These are phyloP conservation scores for Bombylius major DNA, from an alignment of 2,888 invertebrate genomes.

Conservation along the genomic window DNA sequence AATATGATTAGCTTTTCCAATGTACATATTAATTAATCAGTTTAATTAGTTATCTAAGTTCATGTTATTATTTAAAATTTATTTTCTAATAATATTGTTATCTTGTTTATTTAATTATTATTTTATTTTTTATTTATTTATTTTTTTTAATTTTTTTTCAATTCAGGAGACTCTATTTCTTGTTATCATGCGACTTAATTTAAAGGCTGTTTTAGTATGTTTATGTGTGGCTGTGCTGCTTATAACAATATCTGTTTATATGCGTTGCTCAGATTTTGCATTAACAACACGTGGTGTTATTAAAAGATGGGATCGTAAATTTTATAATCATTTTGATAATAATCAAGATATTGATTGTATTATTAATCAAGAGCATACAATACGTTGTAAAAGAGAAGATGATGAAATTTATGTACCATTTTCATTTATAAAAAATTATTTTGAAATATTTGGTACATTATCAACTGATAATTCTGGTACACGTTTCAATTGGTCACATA, in stretches of 20 bases:
- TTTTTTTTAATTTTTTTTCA: conserved; percentile 9
- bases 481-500: conserved; percentile 89
- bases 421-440: conserved; percentile 84
- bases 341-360: conserved; percentile 65
- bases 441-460: conserved; percentile 85
- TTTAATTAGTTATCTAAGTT: no score
- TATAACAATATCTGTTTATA: conserved; percentile 61
- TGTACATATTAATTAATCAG: no score
- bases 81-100: no score
- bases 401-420: conserved; percentile 86
- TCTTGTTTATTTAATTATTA: no score
- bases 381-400: conserved; percentile 66
- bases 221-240: conserved; percentile 51
- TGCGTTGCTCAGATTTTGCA: conserved; percentile 53
- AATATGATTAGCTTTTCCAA: no score
- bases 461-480: conserved; percentile 54
- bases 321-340: conserved; percentile 2
- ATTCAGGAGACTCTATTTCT: conserved; percentile 32
- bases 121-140: not conserved
- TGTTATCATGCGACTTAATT: conserved; percentile 66
- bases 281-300: conserved; percentile 29
- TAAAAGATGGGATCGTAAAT: conserved; percentile 23
- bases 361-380: conserved; percentile 76
- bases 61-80: no score
- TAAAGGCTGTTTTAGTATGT: conserved; percentile 57